phyloP scores from a whole-genome alignment of 2,888 invertebrate species.

The Leptinotarsa tumamoca region DNA sequence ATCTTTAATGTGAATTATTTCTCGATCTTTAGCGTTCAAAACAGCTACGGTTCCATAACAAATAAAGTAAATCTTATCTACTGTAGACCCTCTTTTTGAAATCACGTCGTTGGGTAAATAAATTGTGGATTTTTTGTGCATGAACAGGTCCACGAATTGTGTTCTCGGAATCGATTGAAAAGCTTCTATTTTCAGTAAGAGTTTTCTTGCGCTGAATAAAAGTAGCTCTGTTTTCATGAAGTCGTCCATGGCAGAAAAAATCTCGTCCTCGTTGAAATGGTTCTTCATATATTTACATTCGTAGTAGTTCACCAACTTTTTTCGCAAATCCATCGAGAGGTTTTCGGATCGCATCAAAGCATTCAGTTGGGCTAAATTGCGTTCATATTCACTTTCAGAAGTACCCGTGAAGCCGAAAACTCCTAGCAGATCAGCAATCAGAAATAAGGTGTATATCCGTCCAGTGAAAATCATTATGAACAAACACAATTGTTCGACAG shows the following conservation, averaged over 20 bases:
- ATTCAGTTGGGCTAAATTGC: slow-evolving; percentile 67
- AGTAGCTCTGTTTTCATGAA: not conserved
- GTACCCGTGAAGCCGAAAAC: slow-evolving; percentile 55
- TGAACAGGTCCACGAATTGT: not conserved
- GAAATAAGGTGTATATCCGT: slow-evolving; percentile 52
- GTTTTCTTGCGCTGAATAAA: slow-evolving; percentile 3
- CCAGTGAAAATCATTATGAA: slow-evolving; percentile 51
- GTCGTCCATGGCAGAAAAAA: not conserved
- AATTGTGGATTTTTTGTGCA: not conserved
- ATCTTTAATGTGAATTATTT: not conserved
- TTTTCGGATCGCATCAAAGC: slow-evolving; percentile 70
- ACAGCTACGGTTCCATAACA: slow-evolving; percentile 9
- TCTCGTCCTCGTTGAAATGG: not conserved
- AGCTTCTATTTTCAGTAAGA: not conserved
- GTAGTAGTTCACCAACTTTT: slow-evolving; percentile 62
- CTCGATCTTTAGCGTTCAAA: not conserved
- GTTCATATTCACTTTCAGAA: slow-evolving; percentile 64
- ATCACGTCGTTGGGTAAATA: not conserved
- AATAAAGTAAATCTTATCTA: not conserved
- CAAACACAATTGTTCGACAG: slow-evolving; percentile 50
- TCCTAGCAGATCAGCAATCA: slow-evolving; percentile 54
- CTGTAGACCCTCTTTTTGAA: not conserved
- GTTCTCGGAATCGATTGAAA: not conserved
- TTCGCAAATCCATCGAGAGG: slow-evolving; percentile 65
- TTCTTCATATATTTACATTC: slow-evolving; percentile 1